Conservation (phyloP, 2,113 vertebrate genomes). For the Alouatta palliata region DNA sequence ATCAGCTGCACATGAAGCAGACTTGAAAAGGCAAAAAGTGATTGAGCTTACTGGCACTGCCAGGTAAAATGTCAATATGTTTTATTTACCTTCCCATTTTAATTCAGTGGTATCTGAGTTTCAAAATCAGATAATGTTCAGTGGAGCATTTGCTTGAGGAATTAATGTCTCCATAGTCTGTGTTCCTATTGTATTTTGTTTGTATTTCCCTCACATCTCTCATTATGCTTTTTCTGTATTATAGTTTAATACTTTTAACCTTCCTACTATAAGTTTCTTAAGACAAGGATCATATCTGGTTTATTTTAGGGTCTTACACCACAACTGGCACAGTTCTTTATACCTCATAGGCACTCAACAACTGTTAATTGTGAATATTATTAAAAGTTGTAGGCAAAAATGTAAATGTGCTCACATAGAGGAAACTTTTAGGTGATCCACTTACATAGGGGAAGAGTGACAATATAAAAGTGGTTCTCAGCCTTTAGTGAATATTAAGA, state of each 20-base stretch:
- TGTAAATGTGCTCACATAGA: neutral
- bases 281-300: neutral
- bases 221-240: neutral
- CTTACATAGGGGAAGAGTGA: constrained; percentile 20
- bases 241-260: neutral
- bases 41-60: constrained; percentile 85
- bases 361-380: constrained; percentile 18
- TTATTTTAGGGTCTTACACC: constrained; percentile 22
- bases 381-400: constrained; percentile 21
- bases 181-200: constrained; percentile 11
- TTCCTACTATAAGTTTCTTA: neutral
- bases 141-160: constrained; percentile 30
- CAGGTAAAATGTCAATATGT: constrained; percentile 81
- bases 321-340: neutral
- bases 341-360: neutral
- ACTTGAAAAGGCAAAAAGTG: constrained; percentile 85
- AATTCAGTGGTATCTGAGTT: constrained; percentile 25
- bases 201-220: neutral
- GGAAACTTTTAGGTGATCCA: neutral
- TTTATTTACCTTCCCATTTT: constrained; percentile 27
- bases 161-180: constrained; percentile 9
- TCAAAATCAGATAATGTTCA: constrained; percentile 37
- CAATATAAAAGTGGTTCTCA: neutral
- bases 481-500: constrained; percentile 11
- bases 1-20: constrained; percentile 81